Evolutionary conservation across 2,113 vertebrate species (phyloP).

Genomic region (Tringa solitaria): DNA sequence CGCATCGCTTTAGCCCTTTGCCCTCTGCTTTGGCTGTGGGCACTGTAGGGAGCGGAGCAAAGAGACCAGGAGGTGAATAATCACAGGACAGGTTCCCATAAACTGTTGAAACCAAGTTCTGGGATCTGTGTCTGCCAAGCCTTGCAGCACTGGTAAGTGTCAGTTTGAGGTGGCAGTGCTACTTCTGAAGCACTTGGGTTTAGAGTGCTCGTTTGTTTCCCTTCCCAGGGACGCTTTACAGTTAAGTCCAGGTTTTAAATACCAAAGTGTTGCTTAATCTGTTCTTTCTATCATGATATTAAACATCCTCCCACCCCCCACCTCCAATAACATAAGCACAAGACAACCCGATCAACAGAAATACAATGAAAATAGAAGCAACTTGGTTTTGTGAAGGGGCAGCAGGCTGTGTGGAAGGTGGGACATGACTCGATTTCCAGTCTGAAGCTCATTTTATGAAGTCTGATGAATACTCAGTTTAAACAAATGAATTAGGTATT

Average conservation of each 20-base stretch:
- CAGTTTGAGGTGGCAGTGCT: background rate
- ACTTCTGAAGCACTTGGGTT: background rate
- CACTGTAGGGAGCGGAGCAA: background rate
- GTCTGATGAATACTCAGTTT: background rate
- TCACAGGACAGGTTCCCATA: background rate
- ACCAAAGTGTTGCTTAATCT: background rate
- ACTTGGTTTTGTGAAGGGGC: background rate
- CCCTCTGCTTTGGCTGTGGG: background rate
- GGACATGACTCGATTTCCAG: background rate
- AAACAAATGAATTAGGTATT: slow-evolving; percentile 7
- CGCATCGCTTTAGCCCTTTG: background rate
- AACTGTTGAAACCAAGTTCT: background rate
- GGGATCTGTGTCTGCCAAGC: background rate
- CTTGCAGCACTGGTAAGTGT: background rate
- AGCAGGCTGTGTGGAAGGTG: background rate
- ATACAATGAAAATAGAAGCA: background rate
- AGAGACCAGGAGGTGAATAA: background rate
- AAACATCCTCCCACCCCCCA: background rate
- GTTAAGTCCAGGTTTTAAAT: background rate
- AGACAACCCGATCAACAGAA: background rate
- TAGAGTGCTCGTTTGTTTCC: fast-evolving
- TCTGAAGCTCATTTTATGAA: background rate
- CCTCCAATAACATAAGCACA: background rate
- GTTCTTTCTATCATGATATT: background rate
- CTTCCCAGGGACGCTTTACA: background rate